Base-by-base conservation (phyloP, 2,113 vertebrate genomes). In the Brachyhypopomus gauderio region DNA sequence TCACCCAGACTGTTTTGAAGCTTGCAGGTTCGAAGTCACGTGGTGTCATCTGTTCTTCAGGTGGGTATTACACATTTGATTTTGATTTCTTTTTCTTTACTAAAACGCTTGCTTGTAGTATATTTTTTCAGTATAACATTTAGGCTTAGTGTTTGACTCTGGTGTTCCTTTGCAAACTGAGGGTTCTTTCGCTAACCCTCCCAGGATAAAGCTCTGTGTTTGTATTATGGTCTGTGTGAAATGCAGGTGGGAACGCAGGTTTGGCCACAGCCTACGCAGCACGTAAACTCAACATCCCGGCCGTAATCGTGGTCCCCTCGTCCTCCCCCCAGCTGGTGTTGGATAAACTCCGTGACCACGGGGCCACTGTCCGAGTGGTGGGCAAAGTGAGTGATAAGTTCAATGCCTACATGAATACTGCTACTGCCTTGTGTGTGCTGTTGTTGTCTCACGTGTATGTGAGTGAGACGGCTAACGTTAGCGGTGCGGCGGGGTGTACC, bases 31-130 rank as follows among this genome's bases (percentile, higher is more conserved):
- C 80, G 23, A 45, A 86, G 19, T 93, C 92, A 2, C 90, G 85
- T 85, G 94, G 93, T 83, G 87, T 95, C 0, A 71, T 94, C 58
- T 95, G 94, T 85, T 85, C 94, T 55, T 95, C 94, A 88, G 94
- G 94, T 95, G 71, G 11, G 80, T 71, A 1, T 30, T 55, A 23
- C 38, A 25, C 11, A 56, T 70, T 3, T 36, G 30, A 30, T 30
- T n/a, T 17, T 81, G 2, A 4, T 72, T 19, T 75, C 11, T 81
- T 66, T 66, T 4, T 38, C 14, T 5, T 41, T 23, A 3, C 48
- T 60, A 7, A 16, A 23, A 22, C 25, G 27, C 3, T 60, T 8
- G 5, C 5, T 12, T 69, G 2, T 36, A 0, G 6, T 6, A 8
- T 52, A 41, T 8, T 17, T 36, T 6, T 80, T 30, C 17, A 17